Base-by-base conservation (phyloP, 2,888 invertebrate genomes). In the Agonopterix subpropinquella region DNA sequence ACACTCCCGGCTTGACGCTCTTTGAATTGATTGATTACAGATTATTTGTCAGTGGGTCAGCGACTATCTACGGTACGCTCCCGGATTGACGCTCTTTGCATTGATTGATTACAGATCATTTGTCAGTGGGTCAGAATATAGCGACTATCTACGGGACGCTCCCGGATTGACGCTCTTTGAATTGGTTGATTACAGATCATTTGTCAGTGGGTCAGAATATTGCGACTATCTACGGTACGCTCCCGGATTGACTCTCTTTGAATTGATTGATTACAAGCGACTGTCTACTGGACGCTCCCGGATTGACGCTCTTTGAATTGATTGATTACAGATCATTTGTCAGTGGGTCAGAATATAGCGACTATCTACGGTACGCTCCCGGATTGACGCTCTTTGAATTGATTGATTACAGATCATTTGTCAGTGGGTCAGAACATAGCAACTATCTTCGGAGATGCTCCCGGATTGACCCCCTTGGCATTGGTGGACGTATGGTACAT, bases 401-500 rank as follows among this genome's bases (percentile, higher is more conserved):
- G 9, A 37, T n/a, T 39, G 39, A n/a, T 39, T 28, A 11, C 41
- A 46, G 45, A 11, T 11, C 10, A 46, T 11, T 8, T 37, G 1
- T 41, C 51, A 1, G 80, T 84, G 1, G 81, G 78, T 9, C 87
- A 87, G 59, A 86, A 77, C 54, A 76, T 88, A 44, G 87, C 84
- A 1, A 82, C 85, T 1, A 67, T 87, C 28, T 73, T 72, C 41
- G 87, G 86, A 0, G 82, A 84, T 9, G 67, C 83, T 0, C 83
- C 84, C 1, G 84, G 84, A 0, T 53, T 88, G 36, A 76, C 73
- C 0, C 69, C 77, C 0, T 47, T 73, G 1, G 68, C 75, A 0
- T 58, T 88, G 1, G 81, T 86, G 0, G 87, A 88, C 50, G 68
- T 86, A 0, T 88, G 87, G 87, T 87, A 80, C 44, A 84, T 84